These are phyloP conservation scores for Agrotis puta DNA, from an alignment of 2,888 invertebrate species.

Conservation along the genomic window DNA sequence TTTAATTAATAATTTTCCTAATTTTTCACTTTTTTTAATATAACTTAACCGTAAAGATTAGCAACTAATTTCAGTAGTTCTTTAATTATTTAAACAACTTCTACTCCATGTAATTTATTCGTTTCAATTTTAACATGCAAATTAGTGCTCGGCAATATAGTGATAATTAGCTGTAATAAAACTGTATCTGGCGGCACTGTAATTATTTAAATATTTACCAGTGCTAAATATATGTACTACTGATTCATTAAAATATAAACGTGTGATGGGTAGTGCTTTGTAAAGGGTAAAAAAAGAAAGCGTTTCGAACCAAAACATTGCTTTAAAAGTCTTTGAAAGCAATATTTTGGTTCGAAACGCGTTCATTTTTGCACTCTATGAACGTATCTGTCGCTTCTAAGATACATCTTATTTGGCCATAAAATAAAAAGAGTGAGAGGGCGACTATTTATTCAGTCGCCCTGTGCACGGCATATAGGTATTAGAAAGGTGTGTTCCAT, in stretches of 20 bases:
- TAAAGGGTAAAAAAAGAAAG: too few species aligned
- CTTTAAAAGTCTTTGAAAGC: too few species aligned
- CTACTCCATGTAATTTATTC: conserved; percentile 47
- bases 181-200: conserved; percentile 27
- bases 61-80: background rate
- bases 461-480: too few species aligned
- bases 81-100: background rate
- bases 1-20: too few species aligned
- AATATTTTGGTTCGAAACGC: background rate
- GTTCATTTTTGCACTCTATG: background rate
- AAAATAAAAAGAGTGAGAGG: background rate
- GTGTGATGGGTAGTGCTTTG: background rate
- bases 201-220: conserved; percentile 47
- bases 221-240: conserved; percentile 34
- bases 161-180: conserved; percentile 47
- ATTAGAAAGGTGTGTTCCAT: too few species aligned
- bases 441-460: too few species aligned
- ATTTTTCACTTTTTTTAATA: too few species aligned
- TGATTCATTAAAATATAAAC: conserved; percentile 41
- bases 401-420: background rate
- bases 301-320: too few species aligned
- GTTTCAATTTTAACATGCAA: conserved; percentile 54
- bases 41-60: too few species aligned
- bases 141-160: conserved; percentile 41
- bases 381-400: background rate